These are phyloP conservation scores for Agraylea sexmaculata DNA, from an alignment of 1,140 invertebrate genomes.

Conservation along the genomic window DNA sequence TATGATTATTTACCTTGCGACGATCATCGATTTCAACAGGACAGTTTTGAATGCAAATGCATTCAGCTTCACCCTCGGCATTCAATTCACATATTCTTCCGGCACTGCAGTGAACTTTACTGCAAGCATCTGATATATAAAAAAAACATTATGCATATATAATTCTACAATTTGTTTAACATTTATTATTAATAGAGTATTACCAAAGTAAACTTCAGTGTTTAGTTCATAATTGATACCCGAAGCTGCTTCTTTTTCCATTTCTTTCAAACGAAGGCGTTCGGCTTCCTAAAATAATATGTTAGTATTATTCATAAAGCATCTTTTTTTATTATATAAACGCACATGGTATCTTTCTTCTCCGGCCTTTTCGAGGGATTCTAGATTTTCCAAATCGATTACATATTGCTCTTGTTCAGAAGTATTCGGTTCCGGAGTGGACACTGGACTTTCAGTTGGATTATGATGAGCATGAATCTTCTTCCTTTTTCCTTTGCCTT, in stretches of 20 bases:
- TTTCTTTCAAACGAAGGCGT: conserved; percentile 12
- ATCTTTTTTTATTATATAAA: neutral
- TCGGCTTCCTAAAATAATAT: conserved; percentile 12
- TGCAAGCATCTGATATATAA: conserved; percentile 57
- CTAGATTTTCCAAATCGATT: too few relatives aligned
- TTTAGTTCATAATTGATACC: conserved; percentile 5
- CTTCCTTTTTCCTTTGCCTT: too few relatives aligned
- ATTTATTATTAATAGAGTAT: neutral
- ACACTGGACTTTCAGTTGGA: neutral
- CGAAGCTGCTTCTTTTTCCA: conserved; percentile 4
- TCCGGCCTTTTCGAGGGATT: neutral
- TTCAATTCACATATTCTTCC: conserved; percentile 75
- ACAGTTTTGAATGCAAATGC: conserved; percentile 76
- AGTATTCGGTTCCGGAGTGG: neutral
- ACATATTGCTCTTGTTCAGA: neutral
- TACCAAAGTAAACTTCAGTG: conserved; percentile 7
- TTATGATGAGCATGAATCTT: neutral
- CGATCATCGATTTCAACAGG: conserved; percentile 65
- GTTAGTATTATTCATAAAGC: neutral
- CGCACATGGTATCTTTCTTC: neutral
- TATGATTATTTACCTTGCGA: conserved; percentile 45
- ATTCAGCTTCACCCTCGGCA: conserved; percentile 61
- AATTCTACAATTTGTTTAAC: conserved; percentile 1
- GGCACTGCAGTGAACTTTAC: conserved; percentile 77
- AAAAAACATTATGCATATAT: conserved; percentile 5